Conservation (phyloP, 2,888 invertebrate genomes). For the Philonicus albiceps region DNA sequence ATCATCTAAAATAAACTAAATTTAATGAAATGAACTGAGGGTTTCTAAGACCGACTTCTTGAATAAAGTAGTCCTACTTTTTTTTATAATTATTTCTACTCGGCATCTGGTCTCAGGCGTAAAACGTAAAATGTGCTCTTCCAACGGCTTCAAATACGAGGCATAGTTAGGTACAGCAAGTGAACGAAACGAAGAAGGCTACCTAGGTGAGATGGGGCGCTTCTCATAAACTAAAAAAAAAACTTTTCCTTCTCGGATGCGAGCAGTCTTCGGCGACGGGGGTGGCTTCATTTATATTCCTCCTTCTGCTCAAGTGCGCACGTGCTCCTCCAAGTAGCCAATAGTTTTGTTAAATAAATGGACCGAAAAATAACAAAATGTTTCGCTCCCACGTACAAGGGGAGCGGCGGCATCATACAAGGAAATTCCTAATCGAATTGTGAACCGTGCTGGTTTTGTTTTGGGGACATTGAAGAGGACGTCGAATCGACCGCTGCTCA, state of each 20-base stretch:
- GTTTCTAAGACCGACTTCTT: no score
- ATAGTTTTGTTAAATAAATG: constrained; percentile 35
- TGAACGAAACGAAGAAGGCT: not conserved
- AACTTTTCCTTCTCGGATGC: not conserved
- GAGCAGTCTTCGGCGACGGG: not conserved
- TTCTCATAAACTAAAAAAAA: not conserved
- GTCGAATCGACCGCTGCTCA: not conserved
- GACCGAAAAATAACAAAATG: constrained; percentile 33
- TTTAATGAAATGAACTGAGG: no score
- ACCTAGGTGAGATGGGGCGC: not conserved
- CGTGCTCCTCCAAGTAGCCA: constrained; percentile 16
- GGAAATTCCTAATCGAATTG: not conserved
- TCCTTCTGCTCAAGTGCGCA: not conserved
- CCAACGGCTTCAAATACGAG: not conserved
- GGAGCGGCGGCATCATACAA: not conserved
- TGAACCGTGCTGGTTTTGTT: not conserved
- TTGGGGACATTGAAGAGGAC: not conserved
- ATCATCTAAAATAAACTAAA: no score
- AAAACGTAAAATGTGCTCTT: not conserved
- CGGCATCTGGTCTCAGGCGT: not conserved
- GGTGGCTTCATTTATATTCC: not conserved
- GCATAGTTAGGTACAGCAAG: not conserved
- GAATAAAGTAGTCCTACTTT: not conserved
- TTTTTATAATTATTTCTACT: not conserved
- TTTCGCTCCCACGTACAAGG: not conserved